Conservation (phyloP, 2,888 invertebrate genomes). For the Apamea anceps region DNA sequence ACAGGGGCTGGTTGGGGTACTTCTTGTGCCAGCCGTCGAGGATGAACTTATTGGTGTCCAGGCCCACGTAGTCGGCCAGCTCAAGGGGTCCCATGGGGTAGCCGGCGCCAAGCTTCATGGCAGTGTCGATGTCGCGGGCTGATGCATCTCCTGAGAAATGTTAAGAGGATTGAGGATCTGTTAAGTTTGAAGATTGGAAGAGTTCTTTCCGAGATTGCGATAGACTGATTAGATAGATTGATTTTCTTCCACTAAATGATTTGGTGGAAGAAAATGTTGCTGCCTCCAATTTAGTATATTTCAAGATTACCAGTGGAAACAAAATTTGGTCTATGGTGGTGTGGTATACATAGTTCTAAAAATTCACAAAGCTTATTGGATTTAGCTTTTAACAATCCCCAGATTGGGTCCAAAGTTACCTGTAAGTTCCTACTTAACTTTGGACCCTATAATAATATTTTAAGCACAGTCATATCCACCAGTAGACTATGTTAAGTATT, state of each 20-base stretch:
- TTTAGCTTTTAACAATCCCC: neutral
- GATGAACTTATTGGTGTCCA: slow-evolving; percentile 94
- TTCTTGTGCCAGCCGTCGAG: slow-evolving; percentile 95
- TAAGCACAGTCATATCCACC: neutral
- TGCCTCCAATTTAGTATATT: too few species aligned
- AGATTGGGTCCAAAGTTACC: neutral
- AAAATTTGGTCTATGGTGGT: too few species aligned
- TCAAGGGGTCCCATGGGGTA: slow-evolving; percentile 98
- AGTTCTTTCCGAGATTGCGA: neutral
- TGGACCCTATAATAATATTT: neutral
- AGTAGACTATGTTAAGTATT: too few species aligned
- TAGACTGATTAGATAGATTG: neutral
- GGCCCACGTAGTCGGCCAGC: slow-evolving; percentile 95
- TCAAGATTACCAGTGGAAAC: too few species aligned
- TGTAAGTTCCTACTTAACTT: neutral
- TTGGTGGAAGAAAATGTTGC: neutral
- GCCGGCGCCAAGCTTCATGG: slow-evolving; percentile 97
- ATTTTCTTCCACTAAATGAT: neutral
- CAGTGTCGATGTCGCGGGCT: slow-evolving; percentile 95
- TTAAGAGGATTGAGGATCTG: neutral
- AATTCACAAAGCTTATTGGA: neutral
- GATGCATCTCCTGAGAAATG: slow-evolving; percentile 91
- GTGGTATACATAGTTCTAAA: neutral
- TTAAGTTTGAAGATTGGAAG: neutral
- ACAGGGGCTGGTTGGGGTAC: slow-evolving; percentile 65